phyloP scores from a whole-genome alignment of 2,113 vertebrate genomes.

The Alethe diademata region DNA sequence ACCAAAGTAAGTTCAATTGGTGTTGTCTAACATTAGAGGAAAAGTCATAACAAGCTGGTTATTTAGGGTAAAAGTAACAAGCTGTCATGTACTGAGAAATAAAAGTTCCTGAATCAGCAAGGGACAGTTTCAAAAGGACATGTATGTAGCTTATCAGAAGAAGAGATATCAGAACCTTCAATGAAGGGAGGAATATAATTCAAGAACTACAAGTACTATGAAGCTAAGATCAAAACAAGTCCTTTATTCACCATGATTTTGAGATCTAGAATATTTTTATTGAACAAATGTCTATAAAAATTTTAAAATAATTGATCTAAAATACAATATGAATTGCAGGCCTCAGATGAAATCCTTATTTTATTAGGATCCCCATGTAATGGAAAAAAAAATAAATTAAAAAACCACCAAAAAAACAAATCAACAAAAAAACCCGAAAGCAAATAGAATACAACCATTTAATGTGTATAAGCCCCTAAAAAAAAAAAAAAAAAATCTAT shows the following conservation, averaged over 20 bases:
- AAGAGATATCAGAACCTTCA: background rate
- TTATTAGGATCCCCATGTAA: background rate
- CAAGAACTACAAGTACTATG: background rate
- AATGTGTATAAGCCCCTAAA: background rate
- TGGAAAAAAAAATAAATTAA: background rate
- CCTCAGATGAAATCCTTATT: constrained; percentile 30
- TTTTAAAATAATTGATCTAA: background rate
- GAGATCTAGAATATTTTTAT: background rate
- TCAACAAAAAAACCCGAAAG: background rate
- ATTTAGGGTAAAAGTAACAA: background rate
- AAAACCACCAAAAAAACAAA: background rate
- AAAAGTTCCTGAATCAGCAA: background rate
- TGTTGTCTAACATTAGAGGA: background rate
- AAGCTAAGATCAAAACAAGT: background rate
- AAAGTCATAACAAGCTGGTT: background rate
- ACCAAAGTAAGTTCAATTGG: background rate
- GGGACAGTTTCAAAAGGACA: background rate
- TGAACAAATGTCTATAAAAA: background rate
- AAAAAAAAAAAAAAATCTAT: background rate
- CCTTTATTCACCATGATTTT: background rate
- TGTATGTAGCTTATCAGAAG: accelerated
- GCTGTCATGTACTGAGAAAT: background rate
- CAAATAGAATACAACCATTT: background rate
- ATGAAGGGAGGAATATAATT: background rate
- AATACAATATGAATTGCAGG: background rate